A percentile compares a stretch with the other conserved stretches of the same genome.
These are phyloP conservation scores for Drosophila teissieri DNA, from an alignment of 1,140 invertebrate species.

Conservation along the genomic window DNA sequence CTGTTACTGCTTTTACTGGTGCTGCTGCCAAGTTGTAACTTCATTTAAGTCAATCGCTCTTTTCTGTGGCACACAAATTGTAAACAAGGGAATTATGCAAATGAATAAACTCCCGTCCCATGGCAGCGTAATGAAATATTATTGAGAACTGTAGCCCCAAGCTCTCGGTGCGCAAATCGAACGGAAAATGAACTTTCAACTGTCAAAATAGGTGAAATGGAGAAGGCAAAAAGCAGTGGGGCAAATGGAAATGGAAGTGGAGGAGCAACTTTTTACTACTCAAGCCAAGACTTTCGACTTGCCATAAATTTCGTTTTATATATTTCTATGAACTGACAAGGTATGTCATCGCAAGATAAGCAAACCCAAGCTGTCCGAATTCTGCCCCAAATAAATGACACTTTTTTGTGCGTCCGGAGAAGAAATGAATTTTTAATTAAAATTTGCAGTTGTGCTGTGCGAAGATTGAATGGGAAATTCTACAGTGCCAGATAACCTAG, in stretches of 20 bases:
- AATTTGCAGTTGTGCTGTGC: slow-evolving; percentile 27
- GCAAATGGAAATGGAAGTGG: not conserved
- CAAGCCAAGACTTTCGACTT: slow-evolving; percentile 25
- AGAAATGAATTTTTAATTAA: slow-evolving; percentile 51
- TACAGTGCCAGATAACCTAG: not conserved
- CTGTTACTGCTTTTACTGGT: slow-evolving; percentile 1
- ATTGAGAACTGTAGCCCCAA: slow-evolving; percentile 10
- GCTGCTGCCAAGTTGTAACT: slow-evolving; percentile 76
- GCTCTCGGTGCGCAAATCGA: slow-evolving; percentile 26
- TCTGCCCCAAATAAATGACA: slow-evolving; percentile 42
- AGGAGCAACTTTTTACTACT: slow-evolving; percentile 9
- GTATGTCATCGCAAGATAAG: slow-evolving; percentile 80
- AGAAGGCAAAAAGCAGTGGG: slow-evolving; percentile 5
- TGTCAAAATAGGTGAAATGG: slow-evolving; percentile 12
- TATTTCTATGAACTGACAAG: slow-evolving; percentile 78
- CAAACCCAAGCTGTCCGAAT: slow-evolving; percentile 46
- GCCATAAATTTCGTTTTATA: slow-evolving; percentile 75
- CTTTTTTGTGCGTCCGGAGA: slow-evolving; percentile 17
- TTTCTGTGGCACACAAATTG: slow-evolving; percentile 58
- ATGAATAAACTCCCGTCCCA: slow-evolving; percentile 59
- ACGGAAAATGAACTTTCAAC: slow-evolving; percentile 41
- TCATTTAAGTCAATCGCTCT: slow-evolving; percentile 82
- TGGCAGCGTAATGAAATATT: slow-evolving; percentile 43
- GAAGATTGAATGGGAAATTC: slow-evolving; percentile 26
- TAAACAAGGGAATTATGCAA: slow-evolving; percentile 83